Base-by-base conservation (phyloP, 2,888 invertebrate species). In the Mythimna albipuncta region DNA sequence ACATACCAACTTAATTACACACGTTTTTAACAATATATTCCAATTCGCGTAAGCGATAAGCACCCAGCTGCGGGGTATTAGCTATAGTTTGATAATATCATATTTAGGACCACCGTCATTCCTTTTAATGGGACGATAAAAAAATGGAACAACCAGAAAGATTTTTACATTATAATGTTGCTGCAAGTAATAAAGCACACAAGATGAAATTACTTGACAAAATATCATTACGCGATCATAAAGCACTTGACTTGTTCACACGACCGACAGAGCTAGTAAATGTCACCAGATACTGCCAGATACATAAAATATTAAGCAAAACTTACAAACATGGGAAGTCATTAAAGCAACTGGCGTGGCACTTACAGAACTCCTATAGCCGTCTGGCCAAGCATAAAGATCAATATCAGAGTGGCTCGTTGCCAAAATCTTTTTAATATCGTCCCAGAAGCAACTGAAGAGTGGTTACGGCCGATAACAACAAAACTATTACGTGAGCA, bases 341-440 rank as follows among this genome's bases (percentile, higher is more conserved):
- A 96, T 96, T 95, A 95, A 95, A 94, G 89, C 92, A 91, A 93
- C 92, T 90, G 91, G 92, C 93, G 91, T 91, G 92, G 94, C 92
- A 95, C 93, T 95, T 94, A 93, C 90, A 91, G 90, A 92, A 92
- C 91, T 94, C 90, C 92, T 93, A 94, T 93, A 92, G 93, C 93
- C 92, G 94, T 94, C 95, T 94, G 94, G 94, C 93, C 93, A 91
- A 93, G 94, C 95, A 94, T 95, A 93, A 95, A 95, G 96, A 96
- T 96, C 95, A 94, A 95, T 96, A 96, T 95, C 96, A 92, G 83
- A 88, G 91, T 96, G 96, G 96, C 95, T 88, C 91, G 89, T 88
- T 94, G 96, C 96, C 96, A 96, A 95, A 94, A 95, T 95, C 95
- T 96, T 95, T 96, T 96, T 96, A 96, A 96, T 96, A 96, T 95